A percentile compares a stretch with the other conserved stretches of the same genome.
Evolutionary conservation across 64 coral and sea anemone genomes (phyloP).

Genomic region (Platygyra sinensis): DNA sequence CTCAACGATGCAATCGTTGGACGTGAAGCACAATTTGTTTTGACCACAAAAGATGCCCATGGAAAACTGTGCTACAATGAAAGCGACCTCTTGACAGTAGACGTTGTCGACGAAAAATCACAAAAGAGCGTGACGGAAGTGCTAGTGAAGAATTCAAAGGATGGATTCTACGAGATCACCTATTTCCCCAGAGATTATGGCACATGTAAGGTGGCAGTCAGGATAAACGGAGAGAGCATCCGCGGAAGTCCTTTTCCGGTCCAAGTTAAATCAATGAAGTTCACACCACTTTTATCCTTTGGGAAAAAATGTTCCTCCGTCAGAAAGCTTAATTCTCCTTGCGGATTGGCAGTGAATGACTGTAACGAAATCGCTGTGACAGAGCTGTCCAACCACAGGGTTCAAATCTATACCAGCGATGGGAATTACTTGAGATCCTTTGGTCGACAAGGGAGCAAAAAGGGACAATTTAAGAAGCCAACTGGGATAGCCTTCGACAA

Average conservation of each 20-base stretch:
- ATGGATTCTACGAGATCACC: constrained; percentile 23
- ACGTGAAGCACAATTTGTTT: constrained; percentile 22
- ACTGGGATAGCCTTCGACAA: not conserved
- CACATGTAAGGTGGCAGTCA: not conserved
- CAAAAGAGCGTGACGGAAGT: not conserved
- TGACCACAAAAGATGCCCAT: not conserved
- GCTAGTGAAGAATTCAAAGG: constrained; percentile 6
- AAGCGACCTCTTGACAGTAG: not conserved
- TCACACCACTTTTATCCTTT: too few relatives aligned
- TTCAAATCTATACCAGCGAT: not conserved
- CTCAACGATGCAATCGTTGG: constrained; percentile 48
- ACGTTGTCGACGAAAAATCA: not conserved
- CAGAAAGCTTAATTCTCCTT: too few relatives aligned
- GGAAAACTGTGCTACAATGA: constrained; percentile 20
- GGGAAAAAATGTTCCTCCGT: too few relatives aligned
- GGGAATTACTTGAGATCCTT: not conserved
- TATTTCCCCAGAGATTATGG: constrained; percentile 29
- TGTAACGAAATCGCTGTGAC: too few relatives aligned
- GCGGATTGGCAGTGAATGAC: too few relatives aligned
- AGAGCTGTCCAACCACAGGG: not conserved
- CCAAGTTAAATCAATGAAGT: not conserved
- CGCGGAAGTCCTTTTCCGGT: constrained; percentile 8
- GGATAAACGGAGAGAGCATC: constrained; percentile 17
- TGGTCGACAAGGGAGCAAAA: not conserved
- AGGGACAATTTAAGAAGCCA: not conserved